Evolutionary conservation across 2,113 vertebrate species (phyloP).

Genomic region (Rhombomys opimus): DNA sequence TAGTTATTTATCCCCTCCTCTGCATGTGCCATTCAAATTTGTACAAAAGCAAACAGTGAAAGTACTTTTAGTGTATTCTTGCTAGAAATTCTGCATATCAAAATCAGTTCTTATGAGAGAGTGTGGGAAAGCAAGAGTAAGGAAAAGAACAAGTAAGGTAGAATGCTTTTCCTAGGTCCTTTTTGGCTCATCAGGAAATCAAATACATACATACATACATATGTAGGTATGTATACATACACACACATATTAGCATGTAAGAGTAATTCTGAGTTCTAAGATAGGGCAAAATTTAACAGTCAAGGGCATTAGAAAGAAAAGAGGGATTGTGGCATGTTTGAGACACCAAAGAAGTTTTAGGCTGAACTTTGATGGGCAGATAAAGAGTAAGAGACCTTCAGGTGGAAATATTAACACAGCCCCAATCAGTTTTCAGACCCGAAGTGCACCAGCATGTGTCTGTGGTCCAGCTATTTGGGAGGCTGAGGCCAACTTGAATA

Average conservation of each 20-base stretch:
- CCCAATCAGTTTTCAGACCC: background rate
- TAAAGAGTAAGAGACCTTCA: conserved; percentile 26
- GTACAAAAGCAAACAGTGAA: background rate
- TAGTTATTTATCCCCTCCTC: background rate
- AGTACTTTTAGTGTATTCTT: background rate
- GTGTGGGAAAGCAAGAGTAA: background rate
- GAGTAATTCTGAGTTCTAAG: conserved; percentile 53
- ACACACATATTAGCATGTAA: background rate
- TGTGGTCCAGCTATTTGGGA: background rate
- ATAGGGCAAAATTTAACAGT: conserved; percentile 44
- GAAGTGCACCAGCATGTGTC: no score
- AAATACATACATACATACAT: background rate
- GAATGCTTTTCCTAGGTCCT: background rate
- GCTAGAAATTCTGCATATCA: conserved; percentile 12
- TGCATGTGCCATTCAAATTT: background rate
- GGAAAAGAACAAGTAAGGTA: background rate
- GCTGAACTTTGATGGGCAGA: background rate
- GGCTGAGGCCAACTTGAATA: background rate
- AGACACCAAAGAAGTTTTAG: conserved; percentile 42
- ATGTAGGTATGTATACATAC: no score
- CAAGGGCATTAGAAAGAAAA: conserved; percentile 32
- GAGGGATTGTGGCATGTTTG: conserved; percentile 22
- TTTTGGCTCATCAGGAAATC: conserved; percentile 15
- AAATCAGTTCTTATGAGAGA: background rate
- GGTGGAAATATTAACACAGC: background rate